phyloP scores from a whole-genome alignment of 2,113 vertebrate species.

The Alethe diademata region DNA sequence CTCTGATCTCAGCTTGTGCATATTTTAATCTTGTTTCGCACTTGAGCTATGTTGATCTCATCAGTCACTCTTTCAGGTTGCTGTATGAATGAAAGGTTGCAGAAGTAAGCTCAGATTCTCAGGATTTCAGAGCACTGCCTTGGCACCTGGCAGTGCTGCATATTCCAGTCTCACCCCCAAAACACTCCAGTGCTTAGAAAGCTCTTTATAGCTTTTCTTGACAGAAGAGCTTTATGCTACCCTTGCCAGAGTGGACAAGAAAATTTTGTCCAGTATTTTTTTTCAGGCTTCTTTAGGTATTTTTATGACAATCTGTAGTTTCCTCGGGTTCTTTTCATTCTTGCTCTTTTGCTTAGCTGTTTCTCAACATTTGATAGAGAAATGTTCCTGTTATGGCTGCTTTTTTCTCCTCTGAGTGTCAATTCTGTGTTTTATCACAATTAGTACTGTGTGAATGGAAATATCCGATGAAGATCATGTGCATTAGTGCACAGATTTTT shows the following conservation, averaged over 20 bases:
- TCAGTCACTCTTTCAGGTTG: background rate
- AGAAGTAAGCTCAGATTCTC: background rate
- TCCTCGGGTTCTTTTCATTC: background rate
- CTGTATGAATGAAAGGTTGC: background rate
- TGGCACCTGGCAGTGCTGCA: background rate
- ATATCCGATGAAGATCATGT: background rate
- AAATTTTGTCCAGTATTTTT: background rate
- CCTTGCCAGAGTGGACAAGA: background rate
- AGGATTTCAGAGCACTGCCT: background rate
- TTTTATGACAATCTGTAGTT: background rate
- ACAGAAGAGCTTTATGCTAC: background rate
- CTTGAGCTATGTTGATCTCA: background rate
- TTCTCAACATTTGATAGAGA: background rate
- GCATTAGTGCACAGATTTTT: background rate
- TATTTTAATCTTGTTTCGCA: background rate
- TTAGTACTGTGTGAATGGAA: background rate
- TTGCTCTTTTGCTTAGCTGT: background rate
- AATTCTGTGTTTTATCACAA: background rate
- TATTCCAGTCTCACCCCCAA: background rate
- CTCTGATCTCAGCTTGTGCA: background rate
- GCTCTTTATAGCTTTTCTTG: background rate
- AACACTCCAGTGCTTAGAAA: background rate
- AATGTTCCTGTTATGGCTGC: background rate
- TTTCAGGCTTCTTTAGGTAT: background rate
- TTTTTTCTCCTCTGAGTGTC: background rate